Base-by-base conservation (phyloP, 2,888 invertebrate species). In the Drosophila seclusa region DNA sequence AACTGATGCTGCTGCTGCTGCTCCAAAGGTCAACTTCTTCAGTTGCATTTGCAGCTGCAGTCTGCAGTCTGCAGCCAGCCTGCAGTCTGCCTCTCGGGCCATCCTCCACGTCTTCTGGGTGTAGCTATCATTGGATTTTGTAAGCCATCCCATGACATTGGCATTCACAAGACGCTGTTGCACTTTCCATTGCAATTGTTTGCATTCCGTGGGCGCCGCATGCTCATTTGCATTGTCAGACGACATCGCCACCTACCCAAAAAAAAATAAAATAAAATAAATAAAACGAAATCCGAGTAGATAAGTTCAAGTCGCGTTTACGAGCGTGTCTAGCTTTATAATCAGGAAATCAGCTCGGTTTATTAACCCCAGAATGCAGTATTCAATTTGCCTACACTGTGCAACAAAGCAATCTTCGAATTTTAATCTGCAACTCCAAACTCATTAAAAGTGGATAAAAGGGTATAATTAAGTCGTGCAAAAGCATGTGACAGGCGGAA, bases 91-190 rank as follows among this genome's bases (percentile, higher is more conserved):
- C 24, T 16, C 45, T 0, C 16, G 45, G 45, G 4, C 24, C 45
- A 16, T 8, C 45, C 45, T 45, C 24, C 45, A 45, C 45, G 24
- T 45, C 45, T 45, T 45, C 55, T 57, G 48, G 62, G 62, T 71
- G 68, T 71, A 63, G 76, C 79, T 75, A 79, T 76, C 80, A 84
- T 79, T 74, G 79, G 49, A 82, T 73, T 84, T 84, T 82, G 79
- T 73, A 77, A 73, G 71, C 50, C 58, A 38, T 36, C 16, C 27
- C 24, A 48, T 45, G 60, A 52, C 59, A 58, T 61, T 74, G 58
- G 45, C 67, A 73, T 66, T 63, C 73, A 64, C 59, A 78, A 45
- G 58, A 58, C 49, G 48, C n/a, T 38, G n/a, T 55, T 45, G 53
- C 73, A 70, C 78, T 78, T 78, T 78, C 78, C 64, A 79, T 70